Conservation (phyloP, 2,113 vertebrate genomes). For the Chaetura pelagica region DNA sequence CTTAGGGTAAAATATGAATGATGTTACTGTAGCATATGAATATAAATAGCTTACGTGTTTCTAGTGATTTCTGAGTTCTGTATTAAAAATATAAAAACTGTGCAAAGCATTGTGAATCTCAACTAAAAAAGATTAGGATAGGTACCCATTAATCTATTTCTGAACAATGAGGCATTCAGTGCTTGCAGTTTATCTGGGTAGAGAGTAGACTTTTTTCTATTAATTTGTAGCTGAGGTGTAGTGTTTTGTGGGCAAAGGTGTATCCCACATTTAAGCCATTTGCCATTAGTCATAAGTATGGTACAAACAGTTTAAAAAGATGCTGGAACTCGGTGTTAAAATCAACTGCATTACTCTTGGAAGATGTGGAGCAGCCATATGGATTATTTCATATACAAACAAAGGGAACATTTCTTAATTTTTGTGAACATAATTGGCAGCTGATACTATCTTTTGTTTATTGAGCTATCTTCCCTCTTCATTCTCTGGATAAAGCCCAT, state of each 20-base stretch:
- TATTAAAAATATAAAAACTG: background rate
- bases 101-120: background rate
- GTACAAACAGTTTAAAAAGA: conserved; percentile 25
- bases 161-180: background rate
- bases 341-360: conserved; percentile 6
- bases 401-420: background rate
- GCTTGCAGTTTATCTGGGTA: background rate
- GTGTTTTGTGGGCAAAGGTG: background rate
- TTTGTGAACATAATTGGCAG: background rate
- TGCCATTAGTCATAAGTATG: conserved; percentile 7
- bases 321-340: conserved; percentile 16
- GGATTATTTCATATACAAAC: background rate
- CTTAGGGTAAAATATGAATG: background rate
- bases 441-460: background rate
- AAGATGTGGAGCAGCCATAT: background rate
- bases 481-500: background rate
- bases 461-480: background rate
- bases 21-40: background rate
- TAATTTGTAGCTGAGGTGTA: background rate
- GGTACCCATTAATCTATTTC: conserved; percentile 12
- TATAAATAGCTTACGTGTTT: background rate
- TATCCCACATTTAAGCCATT: background rate
- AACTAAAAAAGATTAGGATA: conserved; percentile 24
- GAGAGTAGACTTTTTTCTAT: background rate
- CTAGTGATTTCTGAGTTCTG: background rate